Base-by-base conservation (phyloP, 2,113 vertebrate genomes). In the Actenoides hombroni region DNA sequence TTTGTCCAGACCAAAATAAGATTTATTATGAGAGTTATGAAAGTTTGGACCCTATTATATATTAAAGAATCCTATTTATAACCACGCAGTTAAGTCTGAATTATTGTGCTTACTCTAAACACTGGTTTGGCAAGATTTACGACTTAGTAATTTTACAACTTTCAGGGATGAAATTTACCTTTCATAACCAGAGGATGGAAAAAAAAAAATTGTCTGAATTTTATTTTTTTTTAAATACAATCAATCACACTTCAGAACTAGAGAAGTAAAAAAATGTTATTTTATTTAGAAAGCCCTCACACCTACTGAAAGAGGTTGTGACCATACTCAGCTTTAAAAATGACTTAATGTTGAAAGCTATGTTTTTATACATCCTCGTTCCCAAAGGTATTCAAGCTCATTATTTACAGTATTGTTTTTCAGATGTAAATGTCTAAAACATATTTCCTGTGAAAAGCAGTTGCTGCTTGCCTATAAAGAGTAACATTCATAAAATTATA, bases 1-100 rank as follows among this genome's bases (percentile, higher is more conserved):
- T 74, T 96, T 95, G 25, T 26, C 40, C 87, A 94, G 54, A 79
- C 44, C 70, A 61, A 83, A 80, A 39, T 13, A 86, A 90, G 79
- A 96, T 96, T 97, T 95, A 97, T 73, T 85, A 69, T 60, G 11
- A 94, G 40, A 85, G 49, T 61, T 93, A 76, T 92, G 64, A 96
- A 93, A 94, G 29, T 89, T 82, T 69, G 48, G 61, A 68, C 39
- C 23, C 26, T 40, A 29, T 85, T 69, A 87, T 82, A 51, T 51
- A 79, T 46, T 64, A 81, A 60, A 81, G 56, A 93, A 75, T 59
- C 49, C 78, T 90, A 83, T 92, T 97, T 95, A 95, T 89, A 85
- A 75, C 25, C 21, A 48, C 35, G 19, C 44, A 90, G 59, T 93
- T 91, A 87, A 53, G 59, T 84, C 37, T 93, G 86, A 97, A 73